Evolutionary conservation across 2,888 invertebrate genomes (phyloP).

Genomic region (Epinotia nisella): DNA sequence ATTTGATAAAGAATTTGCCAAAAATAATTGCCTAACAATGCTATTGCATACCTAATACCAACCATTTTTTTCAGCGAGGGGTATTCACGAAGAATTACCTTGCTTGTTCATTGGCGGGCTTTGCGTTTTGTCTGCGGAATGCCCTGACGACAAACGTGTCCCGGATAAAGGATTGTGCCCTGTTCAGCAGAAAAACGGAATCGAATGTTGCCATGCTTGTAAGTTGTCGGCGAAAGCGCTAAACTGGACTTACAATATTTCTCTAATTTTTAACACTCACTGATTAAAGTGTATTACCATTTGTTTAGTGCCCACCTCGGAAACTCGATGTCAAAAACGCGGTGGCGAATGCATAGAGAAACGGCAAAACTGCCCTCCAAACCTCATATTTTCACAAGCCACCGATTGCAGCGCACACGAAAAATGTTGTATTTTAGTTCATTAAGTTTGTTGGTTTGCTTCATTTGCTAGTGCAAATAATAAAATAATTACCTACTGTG

Average conservation of each 20-base stretch:
- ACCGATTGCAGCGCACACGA: conserved; percentile 50
- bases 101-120: conserved; percentile 50
- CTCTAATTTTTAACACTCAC: not conserved
- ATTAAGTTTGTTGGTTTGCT: conserved; percentile 33
- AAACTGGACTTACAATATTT: not conserved
- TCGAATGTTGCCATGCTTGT: conserved; percentile 54
- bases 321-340: conserved; percentile 48
- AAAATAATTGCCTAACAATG: not conserved
- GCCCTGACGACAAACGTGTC: conserved; percentile 46
- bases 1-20: too few species aligned
- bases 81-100: conserved; percentile 46
- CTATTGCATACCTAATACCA: not conserved
- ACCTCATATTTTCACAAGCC: conserved; percentile 46
- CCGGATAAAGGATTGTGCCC: conserved; percentile 50
- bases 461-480: not conserved
- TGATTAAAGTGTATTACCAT: not conserved
- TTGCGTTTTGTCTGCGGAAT: conserved; percentile 48
- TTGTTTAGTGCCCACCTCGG: conserved; percentile 52
- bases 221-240: conserved; percentile 36
- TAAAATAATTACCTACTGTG: not conserved
- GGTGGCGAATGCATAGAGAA: conserved; percentile 51
- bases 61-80: conserved; percentile 13
- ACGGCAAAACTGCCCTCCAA: conserved; percentile 47
- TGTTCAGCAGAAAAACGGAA: conserved; percentile 45
- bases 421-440: conserved; percentile 53